These are phyloP conservation scores for Meriones unguiculatus DNA, from an alignment of 2,113 vertebrate species.

Conservation along the genomic window DNA sequence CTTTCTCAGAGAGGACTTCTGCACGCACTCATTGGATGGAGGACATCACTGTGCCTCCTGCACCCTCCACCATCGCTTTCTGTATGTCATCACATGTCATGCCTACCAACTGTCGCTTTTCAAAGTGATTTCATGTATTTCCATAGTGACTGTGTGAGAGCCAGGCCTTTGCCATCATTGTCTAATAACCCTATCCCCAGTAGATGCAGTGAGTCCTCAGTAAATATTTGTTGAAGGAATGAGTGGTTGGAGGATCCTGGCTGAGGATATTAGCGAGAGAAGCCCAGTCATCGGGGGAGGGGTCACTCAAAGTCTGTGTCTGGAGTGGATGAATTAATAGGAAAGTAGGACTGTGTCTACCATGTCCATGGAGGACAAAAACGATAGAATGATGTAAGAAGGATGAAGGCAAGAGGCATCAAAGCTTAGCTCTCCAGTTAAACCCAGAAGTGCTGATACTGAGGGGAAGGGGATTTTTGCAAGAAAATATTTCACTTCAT, in stretches of 20 bases:
- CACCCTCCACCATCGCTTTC: neutral
- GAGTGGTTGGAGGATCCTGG: neutral
- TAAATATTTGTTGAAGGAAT: slow-evolving; percentile 12
- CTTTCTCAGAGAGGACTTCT: neutral
- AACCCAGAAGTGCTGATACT: neutral
- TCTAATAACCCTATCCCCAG: neutral
- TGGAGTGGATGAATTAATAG: neutral
- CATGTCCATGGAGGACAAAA: neutral
- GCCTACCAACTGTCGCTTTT: neutral
- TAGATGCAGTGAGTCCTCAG: neutral
- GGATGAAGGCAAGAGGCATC: neutral
- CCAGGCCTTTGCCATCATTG: neutral
- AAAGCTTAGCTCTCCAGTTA: neutral
- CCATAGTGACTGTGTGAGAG: neutral
- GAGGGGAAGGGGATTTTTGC: neutral
- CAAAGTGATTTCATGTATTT: neutral
- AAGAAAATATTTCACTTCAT: neutral
- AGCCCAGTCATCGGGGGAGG: neutral
- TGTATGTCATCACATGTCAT: neutral
- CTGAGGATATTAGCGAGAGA: neutral
- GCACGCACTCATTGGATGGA: neutral
- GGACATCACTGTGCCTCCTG: neutral
- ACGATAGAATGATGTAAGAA: neutral
- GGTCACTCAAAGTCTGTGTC: neutral
- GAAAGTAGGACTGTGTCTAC: neutral